Percentiles rank a stretch among this genome's conserved stretches.
phyloP scores from a whole-genome alignment of 1,140 invertebrate genomes.

The Campoletis sonorensis region DNA sequence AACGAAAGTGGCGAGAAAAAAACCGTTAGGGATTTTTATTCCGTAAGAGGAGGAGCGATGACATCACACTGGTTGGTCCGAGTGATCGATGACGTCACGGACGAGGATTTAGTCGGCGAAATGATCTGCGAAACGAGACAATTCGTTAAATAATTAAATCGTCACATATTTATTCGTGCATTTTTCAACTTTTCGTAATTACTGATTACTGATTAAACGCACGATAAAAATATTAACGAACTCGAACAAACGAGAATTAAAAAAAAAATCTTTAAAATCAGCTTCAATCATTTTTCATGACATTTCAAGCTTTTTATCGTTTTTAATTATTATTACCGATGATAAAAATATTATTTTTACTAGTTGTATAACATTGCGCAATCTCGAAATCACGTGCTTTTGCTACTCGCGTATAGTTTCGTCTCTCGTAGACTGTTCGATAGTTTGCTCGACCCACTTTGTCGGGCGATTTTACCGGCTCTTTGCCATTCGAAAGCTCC shows the following conservation, averaged over 20 bases:
- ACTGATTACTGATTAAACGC: too few species aligned
- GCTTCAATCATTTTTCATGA: too few species aligned
- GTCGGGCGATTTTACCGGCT: conserved; percentile 22
- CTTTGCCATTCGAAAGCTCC: conserved; percentile 1
- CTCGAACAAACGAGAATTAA: too few species aligned
- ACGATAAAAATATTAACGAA: too few species aligned
- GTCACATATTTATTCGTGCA: not conserved
- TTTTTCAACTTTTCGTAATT: not conserved
- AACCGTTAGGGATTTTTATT: not conserved
- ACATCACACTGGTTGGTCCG: not conserved
- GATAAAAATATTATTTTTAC: not conserved
- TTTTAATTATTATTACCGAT: too few species aligned
- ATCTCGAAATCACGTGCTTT: conserved; percentile 11
- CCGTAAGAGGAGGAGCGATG: not conserved
- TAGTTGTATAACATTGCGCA: conserved; percentile 31
- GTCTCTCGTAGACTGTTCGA: conserved; percentile 13
- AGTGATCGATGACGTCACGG: not conserved
- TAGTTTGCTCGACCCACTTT: conserved; percentile 25
- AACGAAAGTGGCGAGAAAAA: too few species aligned
- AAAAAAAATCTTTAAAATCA: too few species aligned
- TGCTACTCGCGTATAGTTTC: conserved; percentile 11
- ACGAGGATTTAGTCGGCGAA: not conserved
- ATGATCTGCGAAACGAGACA: not conserved
- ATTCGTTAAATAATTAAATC: not conserved
- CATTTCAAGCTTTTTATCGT: too few species aligned